A percentile compares a stretch with the other conserved stretches of the same genome.
Conservation (phyloP, 2,113 vertebrate species). For the Apaloderma vittatum region DNA sequence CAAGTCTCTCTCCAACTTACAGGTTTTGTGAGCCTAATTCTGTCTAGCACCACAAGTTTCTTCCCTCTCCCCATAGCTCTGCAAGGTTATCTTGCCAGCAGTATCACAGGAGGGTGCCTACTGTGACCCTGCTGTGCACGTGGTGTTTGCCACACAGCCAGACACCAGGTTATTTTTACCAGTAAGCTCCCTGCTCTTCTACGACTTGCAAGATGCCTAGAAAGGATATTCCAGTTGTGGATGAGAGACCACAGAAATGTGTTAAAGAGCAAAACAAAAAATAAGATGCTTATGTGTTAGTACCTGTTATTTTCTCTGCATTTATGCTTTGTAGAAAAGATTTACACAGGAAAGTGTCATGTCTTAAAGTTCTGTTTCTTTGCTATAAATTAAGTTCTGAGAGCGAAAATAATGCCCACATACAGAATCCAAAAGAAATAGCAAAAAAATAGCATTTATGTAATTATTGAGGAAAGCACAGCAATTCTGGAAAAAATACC, state of each 20-base stretch:
- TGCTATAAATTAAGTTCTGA: background rate
- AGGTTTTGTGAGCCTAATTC: background rate
- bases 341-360: background rate
- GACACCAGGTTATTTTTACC: rapidly evolving
- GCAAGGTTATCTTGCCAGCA: background rate
- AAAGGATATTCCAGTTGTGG: background rate
- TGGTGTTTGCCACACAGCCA: background rate
- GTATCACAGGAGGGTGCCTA: background rate
- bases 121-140: background rate
- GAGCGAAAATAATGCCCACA: background rate
- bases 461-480: background rate
- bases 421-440: background rate
- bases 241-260: background rate
- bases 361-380: background rate
- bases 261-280: background rate
- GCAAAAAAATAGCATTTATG: background rate
- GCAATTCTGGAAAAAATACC: background rate
- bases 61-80: background rate
- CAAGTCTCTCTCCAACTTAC: background rate
- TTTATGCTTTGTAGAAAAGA: background rate
- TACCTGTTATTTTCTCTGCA: background rate
- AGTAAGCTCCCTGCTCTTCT: background rate
- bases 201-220: background rate
- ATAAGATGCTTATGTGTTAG: background rate
- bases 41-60: background rate